These are phyloP conservation scores for Ophiodon elongatus DNA, from an alignment of 2,113 vertebrate species.

Conservation along the genomic window DNA sequence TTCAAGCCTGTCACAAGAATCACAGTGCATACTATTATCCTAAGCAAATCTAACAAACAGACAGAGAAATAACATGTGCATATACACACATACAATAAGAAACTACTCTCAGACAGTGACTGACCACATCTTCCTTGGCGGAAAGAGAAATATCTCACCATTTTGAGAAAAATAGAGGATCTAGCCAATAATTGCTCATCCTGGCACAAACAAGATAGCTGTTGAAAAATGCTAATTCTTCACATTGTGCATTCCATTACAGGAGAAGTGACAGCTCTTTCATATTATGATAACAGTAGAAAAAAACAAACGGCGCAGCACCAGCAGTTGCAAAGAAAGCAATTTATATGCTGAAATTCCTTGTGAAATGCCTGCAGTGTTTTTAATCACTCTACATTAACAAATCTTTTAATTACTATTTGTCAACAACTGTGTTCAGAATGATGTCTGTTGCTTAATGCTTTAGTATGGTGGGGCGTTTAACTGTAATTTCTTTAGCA, in stretches of 20 bases:
- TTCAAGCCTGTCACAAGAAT: slow-evolving; percentile 44
- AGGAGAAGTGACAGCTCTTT: slow-evolving; percentile 80
- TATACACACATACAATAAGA: neutral
- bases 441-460: slow-evolving; percentile 75
- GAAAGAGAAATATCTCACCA: slow-evolving; percentile 54
- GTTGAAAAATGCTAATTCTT: slow-evolving; percentile 80
- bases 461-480: slow-evolving; percentile 51
- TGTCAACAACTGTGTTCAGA: slow-evolving; percentile 80
- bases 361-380: slow-evolving; percentile 80
- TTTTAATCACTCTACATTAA: slow-evolving; percentile 84
- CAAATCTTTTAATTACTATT: slow-evolving; percentile 86
- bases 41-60: slow-evolving; percentile 16
- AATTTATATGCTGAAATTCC: slow-evolving; percentile 83
- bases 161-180: slow-evolving; percentile 51
- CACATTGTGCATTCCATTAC: slow-evolving; percentile 80
- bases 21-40: slow-evolving; percentile 28
- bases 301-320: slow-evolving; percentile 67
- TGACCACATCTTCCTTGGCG: slow-evolving; percentile 50
- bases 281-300: slow-evolving; percentile 77
- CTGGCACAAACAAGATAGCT: slow-evolving; percentile 80
- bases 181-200: slow-evolving; percentile 77
- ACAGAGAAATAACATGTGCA: slow-evolving; percentile 18
- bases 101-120: slow-evolving; percentile 27
- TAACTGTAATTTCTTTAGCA: slow-evolving; percentile 68
- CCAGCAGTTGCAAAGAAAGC: slow-evolving; percentile 71